These are phyloP conservation scores for Brachylomia viminalis DNA, from an alignment of 2,888 invertebrate species.

Conservation along the genomic window DNA sequence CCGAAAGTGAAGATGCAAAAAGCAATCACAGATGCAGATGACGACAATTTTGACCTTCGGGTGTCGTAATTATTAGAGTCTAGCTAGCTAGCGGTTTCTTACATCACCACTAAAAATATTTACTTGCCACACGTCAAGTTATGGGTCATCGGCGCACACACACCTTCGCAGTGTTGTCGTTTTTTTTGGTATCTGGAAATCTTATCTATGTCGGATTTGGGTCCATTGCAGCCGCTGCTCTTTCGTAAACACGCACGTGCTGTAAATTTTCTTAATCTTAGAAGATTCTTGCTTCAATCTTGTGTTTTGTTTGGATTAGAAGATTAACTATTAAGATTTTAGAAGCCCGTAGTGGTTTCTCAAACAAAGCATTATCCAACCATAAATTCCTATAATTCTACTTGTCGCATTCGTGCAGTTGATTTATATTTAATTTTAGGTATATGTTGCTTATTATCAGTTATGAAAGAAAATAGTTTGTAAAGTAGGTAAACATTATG, in stretches of 20 bases:
- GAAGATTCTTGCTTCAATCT: constrained; percentile 3
- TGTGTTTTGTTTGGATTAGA: neutral
- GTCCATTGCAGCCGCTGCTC: constrained; percentile 62
- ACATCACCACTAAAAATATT: constrained; percentile 83
- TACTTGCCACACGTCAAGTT: constrained; percentile 64
- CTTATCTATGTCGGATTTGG: constrained; percentile 69
- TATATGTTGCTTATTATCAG: too few relatives aligned
- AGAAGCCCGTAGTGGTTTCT: neutral
- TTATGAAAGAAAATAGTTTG: too few relatives aligned
- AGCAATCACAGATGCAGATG: constrained; percentile 40
- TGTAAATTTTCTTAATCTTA: constrained; percentile 51
- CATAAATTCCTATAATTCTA: neutral
- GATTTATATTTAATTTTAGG: neutral
- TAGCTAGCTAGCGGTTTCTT: constrained; percentile 68
- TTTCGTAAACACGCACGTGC: constrained; percentile 58
- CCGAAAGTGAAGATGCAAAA: constrained; percentile 45
- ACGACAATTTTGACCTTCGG: constrained; percentile 68
- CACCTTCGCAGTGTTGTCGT: constrained; percentile 53
- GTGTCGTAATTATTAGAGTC: constrained; percentile 72
- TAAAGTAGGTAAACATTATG: neutral
- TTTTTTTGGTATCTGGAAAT: constrained; percentile 50
- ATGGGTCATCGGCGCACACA: constrained; percentile 73
- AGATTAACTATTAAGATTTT: constrained; percentile 25
- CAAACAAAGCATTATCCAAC: neutral
- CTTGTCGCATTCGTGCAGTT: neutral